Evolutionary conservation across 2,797 vertebrate species (phyloP).

Genomic region (Tokudaia tokunoshimensis): DNA sequence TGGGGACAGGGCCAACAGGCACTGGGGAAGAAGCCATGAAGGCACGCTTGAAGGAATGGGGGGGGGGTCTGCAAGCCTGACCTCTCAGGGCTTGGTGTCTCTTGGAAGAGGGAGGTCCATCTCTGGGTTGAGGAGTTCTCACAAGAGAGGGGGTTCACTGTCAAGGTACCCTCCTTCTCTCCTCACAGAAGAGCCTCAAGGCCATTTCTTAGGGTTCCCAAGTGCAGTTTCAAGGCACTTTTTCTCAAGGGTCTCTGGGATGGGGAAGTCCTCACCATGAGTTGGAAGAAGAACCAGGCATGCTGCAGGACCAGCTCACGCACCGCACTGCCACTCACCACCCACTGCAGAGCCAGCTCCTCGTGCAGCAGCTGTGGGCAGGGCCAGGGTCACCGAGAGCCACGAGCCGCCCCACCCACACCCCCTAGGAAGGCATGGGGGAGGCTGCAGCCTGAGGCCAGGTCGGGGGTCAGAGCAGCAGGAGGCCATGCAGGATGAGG

Average conservation of each 20-base stretch:
- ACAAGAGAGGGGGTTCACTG: background rate
- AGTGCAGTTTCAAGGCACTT: background rate
- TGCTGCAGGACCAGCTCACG: slow-evolving; percentile 94
- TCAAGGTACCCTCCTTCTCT: background rate
- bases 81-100: background rate
- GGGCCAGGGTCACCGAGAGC: slow-evolving; percentile 1
- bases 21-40: background rate
- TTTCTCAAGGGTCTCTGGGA: background rate
- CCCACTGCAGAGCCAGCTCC: slow-evolving; percentile 96
- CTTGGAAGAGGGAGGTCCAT: background rate
- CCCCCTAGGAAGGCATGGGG: background rate
- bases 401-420: background rate
- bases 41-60: background rate
- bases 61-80: background rate
- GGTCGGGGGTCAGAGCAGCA: background rate
- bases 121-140: background rate
- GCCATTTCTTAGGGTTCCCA: background rate
- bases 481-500: slow-evolving; percentile 34
- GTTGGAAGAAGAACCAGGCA: slow-evolving; percentile 96
- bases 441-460: background rate
- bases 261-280: slow-evolving; percentile 90
- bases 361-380: slow-evolving; percentile 93
- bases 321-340: slow-evolving; percentile 93
- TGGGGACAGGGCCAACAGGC: background rate
- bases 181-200: too few relatives aligned